These are phyloP conservation scores for Epinotia ramella DNA, from an alignment of 2,888 invertebrate genomes.

Conservation along the genomic window DNA sequence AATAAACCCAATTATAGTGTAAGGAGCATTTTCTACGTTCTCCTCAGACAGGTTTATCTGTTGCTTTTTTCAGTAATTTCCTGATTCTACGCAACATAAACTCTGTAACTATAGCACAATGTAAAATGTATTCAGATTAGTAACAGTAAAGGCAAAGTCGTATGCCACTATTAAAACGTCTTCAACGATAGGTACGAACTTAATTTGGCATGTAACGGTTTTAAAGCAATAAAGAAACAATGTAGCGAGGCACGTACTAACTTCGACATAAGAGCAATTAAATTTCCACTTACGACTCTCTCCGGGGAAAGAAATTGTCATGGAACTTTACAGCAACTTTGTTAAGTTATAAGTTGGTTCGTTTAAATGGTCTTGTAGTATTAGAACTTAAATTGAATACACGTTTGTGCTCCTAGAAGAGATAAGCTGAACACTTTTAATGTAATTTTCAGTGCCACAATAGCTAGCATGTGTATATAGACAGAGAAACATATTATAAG, in stretches of 20 bases:
- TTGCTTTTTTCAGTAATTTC: neutral
- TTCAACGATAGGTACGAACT: neutral
- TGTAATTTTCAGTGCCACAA: no score
- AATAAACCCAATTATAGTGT: no score
- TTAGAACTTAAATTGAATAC: no score
- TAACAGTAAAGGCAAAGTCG: neutral
- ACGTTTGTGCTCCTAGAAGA: no score
- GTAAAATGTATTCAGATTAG: neutral
- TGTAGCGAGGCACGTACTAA: slow-evolving; percentile 6
- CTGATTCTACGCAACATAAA: neutral
- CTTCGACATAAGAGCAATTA: slow-evolving; percentile 26
- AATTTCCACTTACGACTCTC: slow-evolving; percentile 21
- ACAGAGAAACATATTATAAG: no score
- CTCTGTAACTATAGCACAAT: neutral
- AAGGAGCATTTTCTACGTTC: no score
- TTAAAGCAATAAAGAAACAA: slow-evolving; percentile 1
- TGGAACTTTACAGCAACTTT: slow-evolving; percentile 14
- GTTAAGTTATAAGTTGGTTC: neutral
- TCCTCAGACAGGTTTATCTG: no score
- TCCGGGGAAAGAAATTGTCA: slow-evolving; percentile 7
- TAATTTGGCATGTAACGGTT: slow-evolving; percentile 2
- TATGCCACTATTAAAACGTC: neutral
- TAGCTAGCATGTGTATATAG: no score
- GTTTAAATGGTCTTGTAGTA: neutral
- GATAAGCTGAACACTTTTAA: no score